Evolutionary conservation across 2,113 vertebrate species (phyloP).

Genomic region (Verasper variegatus): DNA sequence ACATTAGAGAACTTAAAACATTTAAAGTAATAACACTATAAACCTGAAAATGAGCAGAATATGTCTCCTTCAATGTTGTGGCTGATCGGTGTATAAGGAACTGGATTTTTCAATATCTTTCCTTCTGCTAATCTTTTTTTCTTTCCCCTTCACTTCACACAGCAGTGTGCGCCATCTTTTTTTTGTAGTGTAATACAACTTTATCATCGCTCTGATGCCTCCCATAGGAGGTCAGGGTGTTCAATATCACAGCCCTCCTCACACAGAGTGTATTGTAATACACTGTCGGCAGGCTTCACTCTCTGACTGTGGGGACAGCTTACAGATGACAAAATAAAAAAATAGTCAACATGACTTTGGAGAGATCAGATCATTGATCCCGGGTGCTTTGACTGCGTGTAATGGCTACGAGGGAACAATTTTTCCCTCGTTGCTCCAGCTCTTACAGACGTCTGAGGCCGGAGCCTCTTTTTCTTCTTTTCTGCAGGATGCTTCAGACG

Average conservation of each 20-base stretch:
- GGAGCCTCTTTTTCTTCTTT: not conserved
- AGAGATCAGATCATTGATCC: constrained; percentile 20
- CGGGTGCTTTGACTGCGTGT: constrained; percentile 22
- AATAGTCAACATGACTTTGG: constrained; percentile 28
- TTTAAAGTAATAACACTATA: too few relatives aligned
- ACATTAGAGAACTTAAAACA: too few relatives aligned
- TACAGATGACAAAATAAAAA: constrained; percentile 24
- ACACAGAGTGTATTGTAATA: not conserved
- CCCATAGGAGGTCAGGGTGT: constrained; percentile 24
- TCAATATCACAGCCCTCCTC: constrained; percentile 8
- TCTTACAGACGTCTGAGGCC: constrained; percentile 21
- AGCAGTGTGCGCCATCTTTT: constrained; percentile 7
- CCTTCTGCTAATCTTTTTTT: not conserved
- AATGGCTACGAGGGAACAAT: constrained; percentile 11
- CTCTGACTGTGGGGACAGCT: constrained; percentile 15
- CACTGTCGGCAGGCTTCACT: constrained; percentile 10
- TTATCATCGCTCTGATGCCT: constrained; percentile 26
- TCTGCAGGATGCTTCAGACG: not conserved
- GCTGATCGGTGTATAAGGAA: too few relatives aligned
- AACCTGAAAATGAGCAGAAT: too few relatives aligned
- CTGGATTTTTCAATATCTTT: not conserved
- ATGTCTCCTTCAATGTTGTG: too few relatives aligned
- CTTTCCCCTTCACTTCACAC: constrained; percentile 8
- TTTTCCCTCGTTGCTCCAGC: not conserved
- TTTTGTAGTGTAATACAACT: constrained; percentile 15